A percentile compares a stretch with the other conserved stretches of the same genome.
phyloP scores from a whole-genome alignment of 2,888 invertebrate species.

The Phengaris alcon region DNA sequence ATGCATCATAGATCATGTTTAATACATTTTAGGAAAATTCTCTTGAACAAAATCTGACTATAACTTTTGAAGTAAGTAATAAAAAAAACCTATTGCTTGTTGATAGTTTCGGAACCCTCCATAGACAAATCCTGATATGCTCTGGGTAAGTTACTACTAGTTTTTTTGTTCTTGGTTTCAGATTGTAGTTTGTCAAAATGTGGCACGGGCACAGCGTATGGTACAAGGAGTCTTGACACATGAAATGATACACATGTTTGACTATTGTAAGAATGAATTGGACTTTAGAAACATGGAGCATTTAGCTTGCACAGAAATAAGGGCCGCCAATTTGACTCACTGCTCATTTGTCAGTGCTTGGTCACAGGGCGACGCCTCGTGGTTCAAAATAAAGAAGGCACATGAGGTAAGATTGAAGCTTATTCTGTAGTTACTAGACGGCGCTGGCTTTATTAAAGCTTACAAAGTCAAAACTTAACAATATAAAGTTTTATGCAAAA shows the following conservation, averaged over 20 bases:
- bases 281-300: slow-evolving; percentile 95
- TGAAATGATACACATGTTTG: slow-evolving; percentile 98
- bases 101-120: too few relatives aligned
- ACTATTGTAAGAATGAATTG: slow-evolving; percentile 92
- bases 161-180: slow-evolving; percentile 52
- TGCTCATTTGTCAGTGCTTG: slow-evolving; percentile 92
- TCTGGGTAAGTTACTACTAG: too few relatives aligned
- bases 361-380: slow-evolving; percentile 86
- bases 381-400: slow-evolving; percentile 83
- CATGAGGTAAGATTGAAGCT: slow-evolving; percentile 82
- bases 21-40: too few relatives aligned
- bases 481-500: neutral
- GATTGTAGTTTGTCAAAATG: slow-evolving; percentile 96
- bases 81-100: too few relatives aligned
- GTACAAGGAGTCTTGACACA: slow-evolving; percentile 92
- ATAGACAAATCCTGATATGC: too few relatives aligned
- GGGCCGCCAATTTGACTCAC: slow-evolving; percentile 96
- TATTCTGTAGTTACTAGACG: neutral
- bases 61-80: too few relatives aligned
- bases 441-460: neutral
- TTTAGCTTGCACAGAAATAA: slow-evolving; percentile 95
- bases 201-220: slow-evolving; percentile 82
- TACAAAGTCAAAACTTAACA: neutral
- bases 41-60: too few relatives aligned
- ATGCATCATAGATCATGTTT: too few relatives aligned